phyloP scores from a whole-genome alignment of 2,888 invertebrate genomes.

The Notodonta dromedarius region DNA sequence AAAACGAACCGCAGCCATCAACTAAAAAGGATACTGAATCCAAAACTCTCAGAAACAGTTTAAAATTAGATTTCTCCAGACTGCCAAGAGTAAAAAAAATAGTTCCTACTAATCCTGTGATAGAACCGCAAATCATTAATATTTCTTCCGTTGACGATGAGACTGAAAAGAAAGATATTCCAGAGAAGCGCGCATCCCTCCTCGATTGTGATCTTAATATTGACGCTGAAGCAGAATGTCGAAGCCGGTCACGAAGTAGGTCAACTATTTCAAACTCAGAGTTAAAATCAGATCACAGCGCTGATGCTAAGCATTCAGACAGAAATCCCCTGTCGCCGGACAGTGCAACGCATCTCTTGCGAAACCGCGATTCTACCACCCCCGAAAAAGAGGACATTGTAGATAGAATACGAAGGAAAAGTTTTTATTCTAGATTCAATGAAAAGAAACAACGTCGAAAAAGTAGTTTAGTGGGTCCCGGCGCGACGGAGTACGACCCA shows the following conservation, averaged over 20 bases:
- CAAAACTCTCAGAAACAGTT: conserved; percentile 73
- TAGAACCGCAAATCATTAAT: conserved; percentile 78
- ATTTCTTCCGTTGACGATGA: conserved; percentile 63
- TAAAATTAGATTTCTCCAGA: conserved; percentile 86
- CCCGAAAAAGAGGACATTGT: conserved; percentile 89
- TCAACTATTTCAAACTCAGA: conserved; percentile 78
- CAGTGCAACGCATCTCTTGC: conserved; percentile 61
- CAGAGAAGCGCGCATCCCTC: conserved; percentile 57
- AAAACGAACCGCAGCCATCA: conserved; percentile 54
- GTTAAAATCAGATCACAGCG: conserved; percentile 71
- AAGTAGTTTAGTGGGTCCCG: conserved; percentile 86
- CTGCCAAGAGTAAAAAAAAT: conserved; percentile 84
- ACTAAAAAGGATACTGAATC: conserved; percentile 64
- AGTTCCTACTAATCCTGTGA: conserved; percentile 83
- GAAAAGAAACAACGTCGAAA: conserved; percentile 90
- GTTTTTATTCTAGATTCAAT: conserved; percentile 95
- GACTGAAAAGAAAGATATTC: conserved; percentile 59
- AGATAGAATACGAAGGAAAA: conserved; percentile 94
- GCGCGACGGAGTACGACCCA: conserved; percentile 84
- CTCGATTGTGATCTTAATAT: conserved; percentile 50
- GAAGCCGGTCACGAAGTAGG: conserved; percentile 73
- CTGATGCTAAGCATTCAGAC: conserved; percentile 56
- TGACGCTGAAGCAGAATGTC: conserved; percentile 52
- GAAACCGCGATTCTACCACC: conserved; percentile 73
- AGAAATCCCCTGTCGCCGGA: conserved; percentile 59